Evolutionary conservation across 64 coral and sea anemone genomes (phyloP).

Genomic region (Actinia equina): DNA sequence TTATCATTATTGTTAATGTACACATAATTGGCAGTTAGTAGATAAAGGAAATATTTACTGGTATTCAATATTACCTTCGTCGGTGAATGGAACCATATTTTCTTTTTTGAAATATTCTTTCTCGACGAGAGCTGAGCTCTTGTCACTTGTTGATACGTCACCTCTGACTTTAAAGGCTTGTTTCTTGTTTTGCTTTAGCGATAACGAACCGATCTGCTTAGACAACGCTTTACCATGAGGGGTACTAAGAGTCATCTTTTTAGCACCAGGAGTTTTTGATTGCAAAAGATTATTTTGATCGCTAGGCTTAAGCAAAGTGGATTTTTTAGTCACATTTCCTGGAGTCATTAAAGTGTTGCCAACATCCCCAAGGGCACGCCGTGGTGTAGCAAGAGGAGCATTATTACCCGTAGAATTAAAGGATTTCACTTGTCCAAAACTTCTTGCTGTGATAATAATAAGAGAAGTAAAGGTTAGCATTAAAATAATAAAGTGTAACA

Average conservation of each 20-base stretch:
- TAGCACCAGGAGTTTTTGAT: conserved; percentile 48
- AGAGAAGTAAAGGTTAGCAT: no score
- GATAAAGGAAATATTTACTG: background rate
- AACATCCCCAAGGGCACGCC: conserved; percentile 79
- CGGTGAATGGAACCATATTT: conserved; percentile 79
- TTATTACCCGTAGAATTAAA: conserved; percentile 41
- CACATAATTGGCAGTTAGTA: no score
- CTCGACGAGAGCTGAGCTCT: conserved; percentile 27
- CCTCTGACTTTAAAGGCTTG: conserved; percentile 18
- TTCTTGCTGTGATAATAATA: conserved; percentile 24
- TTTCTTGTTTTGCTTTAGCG: conserved; percentile 35
- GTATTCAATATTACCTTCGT: conserved; percentile 40
- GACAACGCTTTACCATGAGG: conserved; percentile 42
- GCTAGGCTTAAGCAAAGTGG: conserved; percentile 37
- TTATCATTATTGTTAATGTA: no score
- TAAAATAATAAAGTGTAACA: no score
- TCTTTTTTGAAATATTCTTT: conserved; percentile 57
- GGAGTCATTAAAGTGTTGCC: conserved; percentile 48
- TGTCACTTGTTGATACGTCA: conserved; percentile 10
- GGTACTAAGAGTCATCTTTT: conserved; percentile 46
- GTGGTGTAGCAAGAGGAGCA: conserved; percentile 58
- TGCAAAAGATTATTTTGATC: conserved; percentile 36
- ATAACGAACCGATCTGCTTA: conserved; percentile 30
- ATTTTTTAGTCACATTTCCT: conserved; percentile 7
- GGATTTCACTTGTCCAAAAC: conserved; percentile 59